These are phyloP conservation scores for Magallana ariakensis DNA, from an alignment of 1,140 invertebrate species.

Conservation along the genomic window DNA sequence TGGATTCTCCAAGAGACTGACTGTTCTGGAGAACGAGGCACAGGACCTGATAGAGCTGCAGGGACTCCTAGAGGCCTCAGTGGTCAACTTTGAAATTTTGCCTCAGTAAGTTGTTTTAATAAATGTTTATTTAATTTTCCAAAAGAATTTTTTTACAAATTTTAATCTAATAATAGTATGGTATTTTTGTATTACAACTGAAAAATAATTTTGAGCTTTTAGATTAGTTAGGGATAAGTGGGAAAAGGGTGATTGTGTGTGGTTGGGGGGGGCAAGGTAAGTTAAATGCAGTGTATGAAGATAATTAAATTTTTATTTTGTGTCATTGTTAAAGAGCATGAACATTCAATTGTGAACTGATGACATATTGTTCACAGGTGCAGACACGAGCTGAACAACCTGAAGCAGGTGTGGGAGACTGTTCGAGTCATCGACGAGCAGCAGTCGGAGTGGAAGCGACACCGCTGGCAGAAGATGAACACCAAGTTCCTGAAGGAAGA, in stretches of 20 bases:
- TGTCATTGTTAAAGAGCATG: no score
- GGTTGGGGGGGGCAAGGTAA: no score
- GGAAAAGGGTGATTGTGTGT: no score
- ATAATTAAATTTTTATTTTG: no score
- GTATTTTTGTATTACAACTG: no score
- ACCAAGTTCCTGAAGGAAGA: slow-evolving; percentile 76
- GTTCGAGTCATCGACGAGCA: slow-evolving; percentile 77
- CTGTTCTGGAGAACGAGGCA: slow-evolving; percentile 77
- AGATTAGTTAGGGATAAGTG: no score
- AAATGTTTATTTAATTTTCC: background rate
- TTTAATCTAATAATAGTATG: no score
- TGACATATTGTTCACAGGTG: no score
- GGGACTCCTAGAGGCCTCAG: slow-evolving; percentile 77
- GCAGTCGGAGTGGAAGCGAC: slow-evolving; percentile 78
- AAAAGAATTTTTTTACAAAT: no score
- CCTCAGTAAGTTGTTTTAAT: slow-evolving; percentile 70
- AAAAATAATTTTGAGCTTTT: no score
- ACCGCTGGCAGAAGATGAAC: slow-evolving; percentile 79
- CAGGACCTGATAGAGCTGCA: slow-evolving; percentile 79
- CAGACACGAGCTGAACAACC: slow-evolving; percentile 75
- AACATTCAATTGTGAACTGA: no score
- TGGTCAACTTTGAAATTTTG: slow-evolving; percentile 78
- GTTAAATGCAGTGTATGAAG: no score
- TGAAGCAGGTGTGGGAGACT: slow-evolving; percentile 79
- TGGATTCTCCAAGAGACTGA: slow-evolving; percentile 72